phyloP scores from a whole-genome alignment of 2,113 vertebrate species.

The Clarias gariepinus region DNA sequence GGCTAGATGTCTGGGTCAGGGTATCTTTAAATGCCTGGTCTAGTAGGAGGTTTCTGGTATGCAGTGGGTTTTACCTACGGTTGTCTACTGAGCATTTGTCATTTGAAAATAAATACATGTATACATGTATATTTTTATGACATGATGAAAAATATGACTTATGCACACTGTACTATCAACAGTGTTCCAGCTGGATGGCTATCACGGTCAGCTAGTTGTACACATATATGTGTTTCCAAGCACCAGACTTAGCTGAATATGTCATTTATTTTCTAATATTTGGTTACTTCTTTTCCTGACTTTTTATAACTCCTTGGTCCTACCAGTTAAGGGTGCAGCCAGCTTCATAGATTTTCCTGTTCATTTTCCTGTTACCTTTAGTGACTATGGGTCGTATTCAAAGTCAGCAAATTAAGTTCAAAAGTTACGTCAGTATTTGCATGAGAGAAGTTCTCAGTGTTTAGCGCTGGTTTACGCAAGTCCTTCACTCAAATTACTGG shows the following conservation, averaged over 20 bases:
- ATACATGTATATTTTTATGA: no score
- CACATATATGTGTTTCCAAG: not conserved
- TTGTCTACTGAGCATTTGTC: not conserved
- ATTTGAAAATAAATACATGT: no score
- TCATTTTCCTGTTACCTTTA: not conserved
- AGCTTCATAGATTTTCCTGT: not conserved
- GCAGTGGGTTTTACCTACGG: no score
- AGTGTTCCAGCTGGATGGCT: not conserved
- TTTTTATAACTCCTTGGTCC: not conserved
- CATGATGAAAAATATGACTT: not conserved
- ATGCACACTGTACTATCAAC: not conserved
- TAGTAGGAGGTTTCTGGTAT: no score
- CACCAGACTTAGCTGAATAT: not conserved
- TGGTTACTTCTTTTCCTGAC: not conserved
- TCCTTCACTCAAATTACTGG: not conserved
- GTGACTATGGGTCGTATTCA: not conserved
- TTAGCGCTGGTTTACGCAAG: not conserved
- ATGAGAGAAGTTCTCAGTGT: not conserved
- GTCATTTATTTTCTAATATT: not conserved
- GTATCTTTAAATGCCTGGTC: no score
- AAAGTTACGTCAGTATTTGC: conserved; percentile 17
- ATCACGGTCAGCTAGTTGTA: not conserved
- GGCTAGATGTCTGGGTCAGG: no score
- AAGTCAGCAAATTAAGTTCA: not conserved
- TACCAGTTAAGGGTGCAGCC: not conserved